phyloP scores from a whole-genome alignment of 2,113 vertebrate genomes.

The Eurypyga helias region DNA sequence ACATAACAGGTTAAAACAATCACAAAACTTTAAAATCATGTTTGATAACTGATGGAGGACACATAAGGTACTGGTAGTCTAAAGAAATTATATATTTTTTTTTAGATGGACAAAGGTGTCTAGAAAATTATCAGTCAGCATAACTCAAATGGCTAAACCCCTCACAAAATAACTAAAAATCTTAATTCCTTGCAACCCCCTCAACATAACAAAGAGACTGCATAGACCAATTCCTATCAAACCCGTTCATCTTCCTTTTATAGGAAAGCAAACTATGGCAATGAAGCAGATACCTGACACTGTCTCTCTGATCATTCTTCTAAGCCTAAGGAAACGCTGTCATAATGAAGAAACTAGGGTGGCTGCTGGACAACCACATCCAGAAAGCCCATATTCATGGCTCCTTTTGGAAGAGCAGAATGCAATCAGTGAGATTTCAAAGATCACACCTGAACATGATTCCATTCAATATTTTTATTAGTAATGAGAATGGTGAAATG shows the following conservation, averaged over 20 bases:
- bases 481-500: neutral
- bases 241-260: neutral
- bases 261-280: neutral
- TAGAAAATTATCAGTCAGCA: neutral
- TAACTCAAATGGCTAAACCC: neutral
- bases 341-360: neutral
- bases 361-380: neutral
- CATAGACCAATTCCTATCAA: neutral
- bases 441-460: neutral
- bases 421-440: neutral
- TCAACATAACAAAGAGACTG: neutral
- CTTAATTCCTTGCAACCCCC: neutral
- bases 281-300: neutral
- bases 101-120: neutral
- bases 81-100: too few relatives aligned
- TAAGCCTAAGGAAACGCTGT: neutral
- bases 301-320: neutral
- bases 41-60: neutral
- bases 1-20: neutral
- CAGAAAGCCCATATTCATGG: neutral
- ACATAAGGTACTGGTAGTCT: neutral
- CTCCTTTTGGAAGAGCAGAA: neutral
- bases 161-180: neutral
- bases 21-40: neutral
- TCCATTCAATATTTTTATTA: neutral